Base-by-base conservation (phyloP, 2,888 invertebrate species). In the Hetaerina titia region DNA sequence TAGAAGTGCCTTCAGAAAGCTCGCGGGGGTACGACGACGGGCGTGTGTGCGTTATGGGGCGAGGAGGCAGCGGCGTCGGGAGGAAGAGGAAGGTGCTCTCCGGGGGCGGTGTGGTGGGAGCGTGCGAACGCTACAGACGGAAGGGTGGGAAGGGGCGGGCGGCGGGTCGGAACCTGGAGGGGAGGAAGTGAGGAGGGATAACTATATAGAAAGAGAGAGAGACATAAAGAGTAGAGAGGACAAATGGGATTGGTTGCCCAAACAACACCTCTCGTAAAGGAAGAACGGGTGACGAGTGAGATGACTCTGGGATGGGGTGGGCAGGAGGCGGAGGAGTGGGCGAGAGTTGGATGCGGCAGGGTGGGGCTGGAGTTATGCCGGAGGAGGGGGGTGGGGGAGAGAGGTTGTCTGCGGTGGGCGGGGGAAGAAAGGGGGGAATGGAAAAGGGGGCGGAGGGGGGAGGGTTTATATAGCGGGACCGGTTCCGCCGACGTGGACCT, bases 181-280 rank as follows among this genome's bases (percentile, higher is more conserved):
- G 69, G 57, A 22, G 56, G 45, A 45, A 31, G 90, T 64, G 90
- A 15, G 64, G 19, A 19, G 89, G n/a, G 31, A 31, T 60, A 90
- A 88, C 45, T 45, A 88, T 6, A 56, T 45, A 88, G 60, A 31
- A 60, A 31, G 60, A 64, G 69, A 63, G n/a, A 74, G 81, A n/a
- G n/a, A 81, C 13, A n/a, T 57, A 25, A 15, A 60, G n/a, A 60
- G 90, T 15, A 90, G 90, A 25, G 74, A 92, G 92, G 90, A 90
- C 92, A 92, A 92, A 92, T 92, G 92, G 92, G 92, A 92, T 92
- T 92, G 92, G 92, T 92, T 92, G 92, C 64, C 74, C 69, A 92
- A 92, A 92, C 92, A 92, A 92, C 92, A 92, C 92, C 92, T 92
- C 63, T 92, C 69, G 69, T 74, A 92, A 92, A 92, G 92, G 92